Percentiles rank a stretch among this genome's conserved stretches.
These are phyloP conservation scores for Thymelicus sylvestris DNA, from an alignment of 2,888 invertebrate species.

Conservation along the genomic window DNA sequence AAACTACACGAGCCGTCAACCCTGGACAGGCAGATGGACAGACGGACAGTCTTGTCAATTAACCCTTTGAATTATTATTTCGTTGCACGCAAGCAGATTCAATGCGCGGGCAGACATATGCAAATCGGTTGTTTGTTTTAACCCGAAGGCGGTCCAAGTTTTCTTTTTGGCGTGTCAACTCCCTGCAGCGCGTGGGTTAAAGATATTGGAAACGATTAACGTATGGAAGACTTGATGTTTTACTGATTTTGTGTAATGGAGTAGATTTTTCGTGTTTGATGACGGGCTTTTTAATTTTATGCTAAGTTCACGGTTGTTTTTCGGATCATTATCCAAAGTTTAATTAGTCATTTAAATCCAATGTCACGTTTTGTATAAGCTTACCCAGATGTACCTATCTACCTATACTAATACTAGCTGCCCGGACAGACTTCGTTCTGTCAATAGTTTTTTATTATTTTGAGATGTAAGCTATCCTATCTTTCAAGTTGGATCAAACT, in stretches of 20 bases:
- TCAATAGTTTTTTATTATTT: too few species aligned
- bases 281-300: too few species aligned
- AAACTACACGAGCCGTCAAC: constrained; percentile 8
- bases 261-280: not conserved
- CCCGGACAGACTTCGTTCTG: too few species aligned
- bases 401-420: too few species aligned
- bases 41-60: constrained; percentile 63
- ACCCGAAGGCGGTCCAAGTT: not conserved
- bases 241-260: constrained; percentile 2
- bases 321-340: too few species aligned
- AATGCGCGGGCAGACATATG: constrained; percentile 46
- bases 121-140: constrained; percentile 37
- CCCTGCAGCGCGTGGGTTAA: constrained; percentile 30
- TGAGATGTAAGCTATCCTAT: too few species aligned
- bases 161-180: constrained; percentile 23
- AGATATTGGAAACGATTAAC: constrained; percentile 19
- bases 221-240: constrained; percentile 5
- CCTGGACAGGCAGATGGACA: constrained; percentile 30
- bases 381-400: too few species aligned
- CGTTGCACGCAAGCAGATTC: constrained; percentile 53
- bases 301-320: too few species aligned
- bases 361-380: too few species aligned
- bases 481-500: too few species aligned
- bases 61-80: constrained; percentile 58
- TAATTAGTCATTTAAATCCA: too few species aligned